phyloP scores from a whole-genome alignment of 2,113 vertebrate genomes.

The Solea senegalensis region DNA sequence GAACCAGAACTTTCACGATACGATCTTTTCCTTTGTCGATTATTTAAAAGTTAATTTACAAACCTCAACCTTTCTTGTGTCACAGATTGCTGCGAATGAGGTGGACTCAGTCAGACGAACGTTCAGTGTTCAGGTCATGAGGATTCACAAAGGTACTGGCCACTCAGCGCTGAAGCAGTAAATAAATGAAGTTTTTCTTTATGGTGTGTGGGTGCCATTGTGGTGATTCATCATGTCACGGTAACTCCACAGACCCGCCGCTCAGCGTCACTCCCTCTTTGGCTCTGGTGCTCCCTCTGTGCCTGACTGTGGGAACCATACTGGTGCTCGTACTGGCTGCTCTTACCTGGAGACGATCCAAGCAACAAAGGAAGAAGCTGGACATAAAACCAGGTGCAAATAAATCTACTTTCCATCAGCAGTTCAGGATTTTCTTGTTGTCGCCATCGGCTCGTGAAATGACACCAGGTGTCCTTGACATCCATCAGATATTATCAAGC shows the following conservation, averaged over 20 bases:
- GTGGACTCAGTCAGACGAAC: constrained; percentile 79
- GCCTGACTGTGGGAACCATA: constrained; percentile 31
- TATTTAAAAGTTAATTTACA: neutral
- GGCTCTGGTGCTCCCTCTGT: constrained; percentile 56
- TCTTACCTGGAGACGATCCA: constrained; percentile 42
- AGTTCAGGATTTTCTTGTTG: neutral
- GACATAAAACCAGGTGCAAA: constrained; percentile 64
- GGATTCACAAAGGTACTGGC: constrained; percentile 55
- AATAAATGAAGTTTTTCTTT: neutral
- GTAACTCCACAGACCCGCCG: neutral
- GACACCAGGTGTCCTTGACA: neutral
- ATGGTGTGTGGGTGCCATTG: neutral
- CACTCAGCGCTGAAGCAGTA: neutral
- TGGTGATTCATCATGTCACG: neutral
- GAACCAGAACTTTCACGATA: no score
- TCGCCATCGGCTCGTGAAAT: neutral
- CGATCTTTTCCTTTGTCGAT: no score
- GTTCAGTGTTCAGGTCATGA: constrained; percentile 68
- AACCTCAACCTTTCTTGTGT: constrained; percentile 5
- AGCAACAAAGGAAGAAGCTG: constrained; percentile 16
- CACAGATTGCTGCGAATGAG: constrained; percentile 80
- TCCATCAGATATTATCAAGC: constrained; percentile 57
- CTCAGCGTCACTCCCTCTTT: constrained; percentile 3
- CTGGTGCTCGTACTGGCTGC: constrained; percentile 41
- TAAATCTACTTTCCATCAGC: neutral